A percentile compares a stretch with the other conserved stretches of the same genome.
Conservation (phyloP, 1,140 invertebrate genomes). For the Steinernema khuongi region DNA sequence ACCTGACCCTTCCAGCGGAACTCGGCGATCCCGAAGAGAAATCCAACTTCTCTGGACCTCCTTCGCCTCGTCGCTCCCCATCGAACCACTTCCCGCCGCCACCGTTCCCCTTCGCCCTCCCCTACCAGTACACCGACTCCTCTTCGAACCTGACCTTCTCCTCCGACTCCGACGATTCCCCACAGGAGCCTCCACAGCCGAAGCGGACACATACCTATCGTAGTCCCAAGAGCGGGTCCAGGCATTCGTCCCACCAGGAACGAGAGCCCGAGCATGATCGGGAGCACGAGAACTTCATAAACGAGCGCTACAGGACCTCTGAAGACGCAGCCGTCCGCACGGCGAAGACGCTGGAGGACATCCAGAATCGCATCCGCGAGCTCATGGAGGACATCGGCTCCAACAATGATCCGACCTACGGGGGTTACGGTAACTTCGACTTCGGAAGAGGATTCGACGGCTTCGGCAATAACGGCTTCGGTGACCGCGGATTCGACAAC, state of each 20-base stretch:
- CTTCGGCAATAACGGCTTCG: not conserved
- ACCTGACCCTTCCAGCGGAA: not conserved
- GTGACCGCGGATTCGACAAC: not conserved
- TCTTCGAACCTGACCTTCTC: not conserved
- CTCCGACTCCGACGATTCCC: not conserved
- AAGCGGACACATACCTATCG: not conserved
- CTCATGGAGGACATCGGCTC: not conserved
- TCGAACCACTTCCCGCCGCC: not conserved
- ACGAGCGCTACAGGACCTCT: not conserved
- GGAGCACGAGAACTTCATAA: not conserved
- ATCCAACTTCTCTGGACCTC: not conserved
- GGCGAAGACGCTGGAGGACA: not conserved
- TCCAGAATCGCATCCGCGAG: not conserved
- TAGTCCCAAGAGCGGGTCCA: not conserved
- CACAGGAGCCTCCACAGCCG: not conserved
- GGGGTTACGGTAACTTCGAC: not conserved
- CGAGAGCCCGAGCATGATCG: not conserved
- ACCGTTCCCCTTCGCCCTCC: slow-evolving; percentile 5
- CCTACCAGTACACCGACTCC: not conserved
- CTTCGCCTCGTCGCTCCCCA: not conserved
- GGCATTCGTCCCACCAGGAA: not conserved
- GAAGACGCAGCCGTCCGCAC: not conserved
- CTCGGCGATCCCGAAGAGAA: not conserved
- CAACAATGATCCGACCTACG: no score
- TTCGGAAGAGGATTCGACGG: not conserved